Base-by-base conservation (phyloP, 2,888 invertebrate genomes). In the Dusona sp. region DNA sequence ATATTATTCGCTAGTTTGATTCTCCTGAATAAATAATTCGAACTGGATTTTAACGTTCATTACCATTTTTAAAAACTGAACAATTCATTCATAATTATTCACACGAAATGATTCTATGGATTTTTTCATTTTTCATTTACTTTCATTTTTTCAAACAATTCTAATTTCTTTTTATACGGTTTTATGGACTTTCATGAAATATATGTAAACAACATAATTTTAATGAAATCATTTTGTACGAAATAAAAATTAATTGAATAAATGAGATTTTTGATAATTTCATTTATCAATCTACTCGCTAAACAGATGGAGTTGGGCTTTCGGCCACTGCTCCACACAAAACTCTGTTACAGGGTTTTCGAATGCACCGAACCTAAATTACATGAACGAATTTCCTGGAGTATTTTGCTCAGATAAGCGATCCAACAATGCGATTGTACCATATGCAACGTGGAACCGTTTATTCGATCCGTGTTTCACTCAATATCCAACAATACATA, bases 391-490 rank as follows among this genome's bases (percentile, higher is more conserved):
- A 16, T 61, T 61, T 61, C 29, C 61, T 61, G 29, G 22, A n/a
- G 22, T 22, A 29, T 7, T n/a, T n/a, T 16, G 29, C 16, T 6
- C 25, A 61, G 61, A 29, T 2, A 29, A 61, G 61, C 61, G 13
- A 16, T 68, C 65, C 78, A 36, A 33, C 70, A 70, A 68, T 61
- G 25, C 61, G 67, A 36, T 67, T 22, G 36, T 33, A 77, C 25
- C 29, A 22, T n/a, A n/a, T 51, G 16, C 48, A 61, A 74, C 70
- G 33, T 61, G n/a, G 25, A 67, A 48, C 42, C 67, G 57, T 68
- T 61, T 68, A 33, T 82, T 79, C 79, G 82, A 79, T 83, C 65
- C 45, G 67, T 48, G 65, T 72, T 57, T 45, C 64, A 64, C 54
- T 57, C 42, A 68, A 82, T 79, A 77, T 54, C 54, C 74, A 25